Evolutionary conservation across 2,888 invertebrate species (phyloP).

Genomic region (Eupithecia tripunctaria): DNA sequence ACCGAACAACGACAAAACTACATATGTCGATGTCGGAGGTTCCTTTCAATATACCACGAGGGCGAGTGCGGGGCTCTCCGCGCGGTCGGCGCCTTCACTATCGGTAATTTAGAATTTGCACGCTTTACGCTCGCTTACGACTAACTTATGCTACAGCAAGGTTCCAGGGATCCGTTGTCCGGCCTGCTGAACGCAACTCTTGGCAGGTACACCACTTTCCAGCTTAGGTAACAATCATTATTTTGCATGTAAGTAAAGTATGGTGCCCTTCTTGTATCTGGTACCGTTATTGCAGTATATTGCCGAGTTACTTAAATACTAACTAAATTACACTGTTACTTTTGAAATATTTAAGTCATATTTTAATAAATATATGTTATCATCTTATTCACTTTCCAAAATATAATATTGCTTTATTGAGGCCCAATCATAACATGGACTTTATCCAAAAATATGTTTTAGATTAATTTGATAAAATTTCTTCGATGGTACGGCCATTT

Average conservation of each 20-base stretch:
- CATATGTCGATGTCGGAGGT: background rate
- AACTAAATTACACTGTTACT: background rate
- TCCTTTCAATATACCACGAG: conserved; percentile 20
- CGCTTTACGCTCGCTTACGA: conserved; percentile 63
- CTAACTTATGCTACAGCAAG: conserved; percentile 30
- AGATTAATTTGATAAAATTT: background rate
- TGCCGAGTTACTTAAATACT: conserved; percentile 4
- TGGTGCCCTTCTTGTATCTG: background rate
- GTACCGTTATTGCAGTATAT: conserved; percentile 12
- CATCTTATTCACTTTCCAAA: conserved; percentile 21
- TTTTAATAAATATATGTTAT: conserved; percentile 24
- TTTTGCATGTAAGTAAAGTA: background rate
- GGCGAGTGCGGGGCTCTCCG: conserved; percentile 17
- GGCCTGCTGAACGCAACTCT: background rate
- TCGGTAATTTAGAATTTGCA: conserved; percentile 75
- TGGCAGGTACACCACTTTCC: background rate
- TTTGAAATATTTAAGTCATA: conserved; percentile 16
- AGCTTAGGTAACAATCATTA: background rate
- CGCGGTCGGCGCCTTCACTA: conserved; percentile 68
- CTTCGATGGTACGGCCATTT: background rate
- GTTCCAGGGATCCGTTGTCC: background rate
- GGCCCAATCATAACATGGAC: too few species aligned
- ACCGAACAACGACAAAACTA: background rate
- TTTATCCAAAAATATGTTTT: too few species aligned
- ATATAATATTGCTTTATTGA: conserved; percentile 1